Evolutionary conservation across 2,113 vertebrate species (phyloP), one percentile per base, ranked within the genome.

Genomic region (Leucopsar rothschildi): DNA sequence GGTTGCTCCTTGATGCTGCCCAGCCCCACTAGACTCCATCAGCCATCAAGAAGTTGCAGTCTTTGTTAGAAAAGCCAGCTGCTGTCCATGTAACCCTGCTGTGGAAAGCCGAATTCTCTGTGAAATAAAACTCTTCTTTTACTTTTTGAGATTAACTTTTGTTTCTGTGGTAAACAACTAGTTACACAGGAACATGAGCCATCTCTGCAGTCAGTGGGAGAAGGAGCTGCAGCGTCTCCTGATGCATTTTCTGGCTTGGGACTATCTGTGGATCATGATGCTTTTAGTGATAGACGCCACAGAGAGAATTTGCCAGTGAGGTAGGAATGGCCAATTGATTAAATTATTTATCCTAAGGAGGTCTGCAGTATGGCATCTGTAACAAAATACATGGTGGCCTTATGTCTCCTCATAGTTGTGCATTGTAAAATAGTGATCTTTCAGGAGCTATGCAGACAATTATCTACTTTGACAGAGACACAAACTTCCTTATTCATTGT

Each of bases 141-240:
- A 7, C 24, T 81, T 69, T 86, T 71, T 75, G 15, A 57, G 9
- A 50, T 75, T 47, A 45, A 50, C 6, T 52, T 88, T 69, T 53
- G 37, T 42, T 93, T 77, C 55, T 70, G 13, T 31, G 10, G 23
- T 42, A 42, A 83, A 27, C 22, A 72, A 8, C 20, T 29, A 5
- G 0, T 68, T 88, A 4, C 4, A 11, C 1, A 39, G 35, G 39
- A 47, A 20, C 37, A 10, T 20, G 35, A 55, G 22, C 28, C 20
- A 16, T 10, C 15, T 69, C 59, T 56, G 40, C 15, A 49, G 27
- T 9, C 45, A n/a, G 11, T 3, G 33, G 37, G 55, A 37, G 5
- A 73, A 50, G 20, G 18, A 70, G 11, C 28, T 61, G 68, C 42
- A 42, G 11, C 42, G 37, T 33, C 47, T 45, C 72, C 72, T 63